Evolutionary conservation across 37 sponge, comb jelly and placozoan genomes (phyloP).

Genomic region (Cliona cf. orientalis): DNA sequence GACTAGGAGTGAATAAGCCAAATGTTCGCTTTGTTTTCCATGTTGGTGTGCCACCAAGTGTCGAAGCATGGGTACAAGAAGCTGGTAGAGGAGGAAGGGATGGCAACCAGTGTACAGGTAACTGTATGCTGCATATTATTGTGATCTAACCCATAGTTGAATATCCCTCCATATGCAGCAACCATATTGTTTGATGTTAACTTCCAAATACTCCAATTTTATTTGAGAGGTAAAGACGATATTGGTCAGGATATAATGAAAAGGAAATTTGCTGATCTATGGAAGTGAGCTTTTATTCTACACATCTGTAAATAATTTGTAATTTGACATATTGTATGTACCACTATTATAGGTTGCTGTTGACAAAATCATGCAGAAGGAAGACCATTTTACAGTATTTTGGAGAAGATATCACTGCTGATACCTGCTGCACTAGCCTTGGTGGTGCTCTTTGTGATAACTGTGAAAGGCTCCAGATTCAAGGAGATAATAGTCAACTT

Average conservation of each 20-base stretch:
- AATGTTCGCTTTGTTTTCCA: conserved; percentile 19
- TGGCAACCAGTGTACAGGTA: not conserved
- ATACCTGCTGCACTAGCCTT: not conserved
- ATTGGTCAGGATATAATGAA: not conserved
- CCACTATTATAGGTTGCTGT: not conserved
- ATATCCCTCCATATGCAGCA: not conserved
- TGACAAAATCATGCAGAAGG: conserved; percentile 14
- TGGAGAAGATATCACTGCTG: not conserved
- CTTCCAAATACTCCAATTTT: conserved; percentile 8
- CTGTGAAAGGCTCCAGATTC: not conserved
- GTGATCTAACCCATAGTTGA: too few relatives aligned
- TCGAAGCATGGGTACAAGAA: conserved; percentile 7
- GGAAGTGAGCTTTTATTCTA: not conserved
- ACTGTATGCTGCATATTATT: too few relatives aligned
- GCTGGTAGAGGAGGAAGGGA: conserved; percentile 21
- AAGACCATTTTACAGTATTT: not conserved
- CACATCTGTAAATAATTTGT: not conserved
- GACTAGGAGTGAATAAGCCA: conserved; percentile 2
- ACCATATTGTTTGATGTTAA: not conserved
- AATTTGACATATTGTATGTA: not conserved
- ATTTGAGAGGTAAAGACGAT: conserved; percentile 10
- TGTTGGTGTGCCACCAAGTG: not conserved
- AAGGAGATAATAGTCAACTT: not conserved
- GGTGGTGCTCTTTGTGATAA: not conserved
- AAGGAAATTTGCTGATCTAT: not conserved